Conservation (phyloP, 2,888 invertebrate genomes). For the Ctena decussata region DNA sequence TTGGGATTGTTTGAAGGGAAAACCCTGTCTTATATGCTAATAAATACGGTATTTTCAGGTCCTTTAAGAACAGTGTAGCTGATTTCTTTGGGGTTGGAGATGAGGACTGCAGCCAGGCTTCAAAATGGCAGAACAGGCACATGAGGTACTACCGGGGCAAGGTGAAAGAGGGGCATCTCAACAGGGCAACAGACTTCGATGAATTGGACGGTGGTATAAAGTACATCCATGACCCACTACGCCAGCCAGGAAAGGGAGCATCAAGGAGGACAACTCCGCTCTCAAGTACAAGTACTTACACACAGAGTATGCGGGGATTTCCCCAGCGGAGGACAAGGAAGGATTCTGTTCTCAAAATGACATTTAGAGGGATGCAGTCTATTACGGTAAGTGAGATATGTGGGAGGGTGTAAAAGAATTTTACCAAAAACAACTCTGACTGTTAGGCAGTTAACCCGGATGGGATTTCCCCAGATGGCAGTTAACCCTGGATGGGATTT, state of each 20-base stretch:
- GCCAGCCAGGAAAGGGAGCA: slow-evolving; percentile 58
- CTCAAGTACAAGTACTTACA: slow-evolving; percentile 77
- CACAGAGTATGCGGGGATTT: slow-evolving; percentile 57
- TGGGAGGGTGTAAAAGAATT: too few species aligned
- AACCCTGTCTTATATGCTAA: too few species aligned
- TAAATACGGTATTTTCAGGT: slow-evolving; percentile 89
- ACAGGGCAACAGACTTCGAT: slow-evolving; percentile 71
- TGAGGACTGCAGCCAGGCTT: slow-evolving; percentile 89
- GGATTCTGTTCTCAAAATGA: slow-evolving; percentile 94
- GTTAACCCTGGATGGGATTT: too few species aligned
- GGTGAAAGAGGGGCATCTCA: slow-evolving; percentile 73
- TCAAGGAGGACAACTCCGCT: slow-evolving; percentile 76
- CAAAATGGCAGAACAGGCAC: slow-evolving; percentile 92
- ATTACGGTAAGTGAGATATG: slow-evolving; percentile 90
- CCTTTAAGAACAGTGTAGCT: slow-evolving; percentile 93
- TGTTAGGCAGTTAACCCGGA: too few species aligned
- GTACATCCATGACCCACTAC: slow-evolving; percentile 78
- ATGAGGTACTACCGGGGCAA: slow-evolving; percentile 74
- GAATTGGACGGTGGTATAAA: slow-evolving; percentile 69
- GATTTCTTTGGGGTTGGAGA: slow-evolving; percentile 95
- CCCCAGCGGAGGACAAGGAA: slow-evolving; percentile 76
- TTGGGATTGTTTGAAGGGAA: too few species aligned
- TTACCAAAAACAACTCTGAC: too few species aligned
- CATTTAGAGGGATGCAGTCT: slow-evolving; percentile 93
- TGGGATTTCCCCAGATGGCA: too few species aligned